Evolutionary conservation across 1,140 invertebrate genomes (phyloP).

Genomic region (Rhynchophorus ferrugineus): DNA sequence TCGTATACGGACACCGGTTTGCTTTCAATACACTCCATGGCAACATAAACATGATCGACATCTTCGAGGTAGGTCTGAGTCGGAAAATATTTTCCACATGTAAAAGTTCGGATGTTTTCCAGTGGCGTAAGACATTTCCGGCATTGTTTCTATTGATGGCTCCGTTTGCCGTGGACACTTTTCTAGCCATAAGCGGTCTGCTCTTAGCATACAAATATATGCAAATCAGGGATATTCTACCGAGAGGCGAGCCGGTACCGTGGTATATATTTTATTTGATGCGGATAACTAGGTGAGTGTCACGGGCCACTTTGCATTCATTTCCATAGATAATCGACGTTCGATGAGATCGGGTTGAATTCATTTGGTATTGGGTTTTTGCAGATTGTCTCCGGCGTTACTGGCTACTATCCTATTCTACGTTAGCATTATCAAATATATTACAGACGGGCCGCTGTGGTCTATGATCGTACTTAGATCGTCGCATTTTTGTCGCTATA

Average conservation of each 20-base stretch:
- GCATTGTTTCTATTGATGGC: conserved; percentile 38
- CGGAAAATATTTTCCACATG: not conserved
- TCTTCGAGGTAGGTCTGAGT: conserved; percentile 19
- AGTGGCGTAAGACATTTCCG: conserved; percentile 36
- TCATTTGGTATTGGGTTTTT: conserved; percentile 1
- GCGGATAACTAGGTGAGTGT: conserved; percentile 22
- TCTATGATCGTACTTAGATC: conserved; percentile 9
- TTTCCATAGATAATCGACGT: not conserved
- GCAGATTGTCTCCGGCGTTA: conserved; percentile 24
- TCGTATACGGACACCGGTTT: conserved; percentile 54
- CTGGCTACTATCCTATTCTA: conserved; percentile 25
- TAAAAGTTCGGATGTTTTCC: not conserved
- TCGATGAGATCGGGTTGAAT: not conserved
- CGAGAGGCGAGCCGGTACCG: not conserved
- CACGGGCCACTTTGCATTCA: not conserved
- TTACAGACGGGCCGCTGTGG: conserved; percentile 28
- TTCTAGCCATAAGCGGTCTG: conserved; percentile 50
- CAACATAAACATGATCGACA: conserved; percentile 19
- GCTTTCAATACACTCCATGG: conserved; percentile 17
- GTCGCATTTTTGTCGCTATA: conserved; percentile 7
- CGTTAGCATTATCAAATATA: conserved; percentile 24
- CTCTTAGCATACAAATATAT: conserved; percentile 49
- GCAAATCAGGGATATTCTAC: conserved; percentile 34
- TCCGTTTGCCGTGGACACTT: conserved; percentile 48
- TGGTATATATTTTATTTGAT: conserved; percentile 17